Base-by-base conservation (phyloP, 2,888 invertebrate genomes). In the Lapara coniferarum region DNA sequence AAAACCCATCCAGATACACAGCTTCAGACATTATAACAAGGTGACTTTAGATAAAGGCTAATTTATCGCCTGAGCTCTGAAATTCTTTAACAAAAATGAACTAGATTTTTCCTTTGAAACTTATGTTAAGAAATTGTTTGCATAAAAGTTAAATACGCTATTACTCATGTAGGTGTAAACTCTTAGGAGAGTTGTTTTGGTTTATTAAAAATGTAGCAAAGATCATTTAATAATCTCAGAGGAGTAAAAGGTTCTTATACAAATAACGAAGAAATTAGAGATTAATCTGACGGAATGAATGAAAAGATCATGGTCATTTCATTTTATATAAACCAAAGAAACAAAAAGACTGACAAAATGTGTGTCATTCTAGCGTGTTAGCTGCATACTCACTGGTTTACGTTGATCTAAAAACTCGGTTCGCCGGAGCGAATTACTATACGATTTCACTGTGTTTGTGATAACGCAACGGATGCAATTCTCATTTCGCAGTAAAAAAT, bases 91-190 rank as follows among this genome's bases (percentile, higher is more conserved):
- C 19, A 55, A 44, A 58, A 44, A 44, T 58, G 58, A 58, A 25
- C 56, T 57, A 14, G 16, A 59, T 59, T 5, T 16, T 59, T 59
- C 12, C 16, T 59, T 10, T 16, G 44, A 46, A 59, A 10, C 16
- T 46, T 59, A 58, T 58, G 1, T 44, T 46, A 59, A 44, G n/a
- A 58, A n/a, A 46, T 58, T 16, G 16, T 59, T 44, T 16, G 44
- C 44, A 46, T 59, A 59, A 46, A 59, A 59, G 44, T 59, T 59
- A 44, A 46, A 59, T 59, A 10, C 58, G 37, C 58, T 46, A 16
- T 59, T 12, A 44, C 44, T 59, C 16, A 59, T 46, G 44, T 46
- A 59, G 44, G 59, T 16, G 46, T 16, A 55, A 55, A 19, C 55
- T 55, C 55, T 19, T 46, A 46, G 6, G 37, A 44, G n/a, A 10